Conservation (phyloP, 2,113 vertebrate species). For the Conger conger region DNA sequence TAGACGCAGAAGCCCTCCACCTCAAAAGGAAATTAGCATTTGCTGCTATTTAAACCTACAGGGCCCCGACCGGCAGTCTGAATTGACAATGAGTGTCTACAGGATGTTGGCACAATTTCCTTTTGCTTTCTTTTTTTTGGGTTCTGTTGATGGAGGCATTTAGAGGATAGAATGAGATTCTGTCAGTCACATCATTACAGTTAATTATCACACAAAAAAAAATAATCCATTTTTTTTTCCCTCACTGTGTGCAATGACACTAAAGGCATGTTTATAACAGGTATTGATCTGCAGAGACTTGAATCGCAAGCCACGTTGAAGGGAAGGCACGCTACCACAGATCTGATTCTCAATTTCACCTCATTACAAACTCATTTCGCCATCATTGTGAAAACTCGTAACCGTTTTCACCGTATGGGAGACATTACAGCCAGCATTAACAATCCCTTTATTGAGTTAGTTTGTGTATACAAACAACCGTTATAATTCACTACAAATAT, state of each 20-base stretch:
- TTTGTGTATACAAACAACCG: neutral
- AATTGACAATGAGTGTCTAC: neutral
- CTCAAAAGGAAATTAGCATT: constrained; percentile 10
- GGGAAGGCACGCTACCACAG: neutral
- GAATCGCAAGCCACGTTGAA: neutral
- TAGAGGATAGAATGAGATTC: neutral
- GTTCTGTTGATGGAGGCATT: neutral
- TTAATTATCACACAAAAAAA: neutral
- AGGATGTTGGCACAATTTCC: constrained; percentile 6
- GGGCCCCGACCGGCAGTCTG: neutral
- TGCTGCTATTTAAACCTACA: neutral
- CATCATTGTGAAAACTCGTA: no score
- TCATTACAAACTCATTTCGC: neutral
- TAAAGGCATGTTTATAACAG: neutral
- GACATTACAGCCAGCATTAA: neutral
- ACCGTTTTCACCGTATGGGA: neutral
- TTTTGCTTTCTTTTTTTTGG: neutral
- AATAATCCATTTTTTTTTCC: neutral
- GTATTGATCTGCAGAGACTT: neutral
- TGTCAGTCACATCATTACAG: neutral
- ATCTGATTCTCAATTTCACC: neutral
- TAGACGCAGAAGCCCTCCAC: neutral
- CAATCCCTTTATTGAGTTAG: neutral
- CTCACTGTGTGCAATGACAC: neutral
- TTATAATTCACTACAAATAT: neutral